A percentile compares a stretch with the other conserved stretches of the same genome.
Conservation (phyloP, 1,140 invertebrate species). For the Scylla paramamosain region DNA sequence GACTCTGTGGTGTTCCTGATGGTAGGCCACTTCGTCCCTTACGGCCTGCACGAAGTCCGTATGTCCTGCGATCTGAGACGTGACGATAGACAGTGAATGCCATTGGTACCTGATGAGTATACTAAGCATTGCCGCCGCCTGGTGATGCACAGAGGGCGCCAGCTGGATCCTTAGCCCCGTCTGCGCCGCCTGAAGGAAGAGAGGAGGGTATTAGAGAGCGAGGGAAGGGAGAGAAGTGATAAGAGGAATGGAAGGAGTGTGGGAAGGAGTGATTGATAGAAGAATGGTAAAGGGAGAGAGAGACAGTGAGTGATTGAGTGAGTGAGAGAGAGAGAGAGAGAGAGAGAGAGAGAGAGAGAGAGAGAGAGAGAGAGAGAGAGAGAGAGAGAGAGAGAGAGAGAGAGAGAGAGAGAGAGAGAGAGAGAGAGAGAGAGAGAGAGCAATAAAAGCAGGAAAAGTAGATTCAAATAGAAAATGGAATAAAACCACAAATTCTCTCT, state of each 20-base stretch:
- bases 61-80: conserved; percentile 92
- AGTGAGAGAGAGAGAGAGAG: neutral
- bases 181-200: conserved; percentile 67
- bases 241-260: neutral
- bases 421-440: neutral
- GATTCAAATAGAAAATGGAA: neutral
- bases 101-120: conserved; percentile 97
- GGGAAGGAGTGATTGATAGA: neutral
- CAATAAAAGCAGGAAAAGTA: too few relatives aligned
- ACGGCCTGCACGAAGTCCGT: conserved; percentile 97
- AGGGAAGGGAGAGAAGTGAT: neutral
- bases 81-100: conserved; percentile 96
- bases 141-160: conserved; percentile 95
- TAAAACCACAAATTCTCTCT: conserved; percentile 80
- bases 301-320: neutral
- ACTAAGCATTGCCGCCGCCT: conserved; percentile 93
- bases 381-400: neutral
- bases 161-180: conserved; percentile 87
- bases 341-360: neutral
- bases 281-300: neutral
- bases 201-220: neutral
- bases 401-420: neutral
- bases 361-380: too few relatives aligned
- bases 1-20: conserved; percentile 68
- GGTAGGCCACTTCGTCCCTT: conserved; percentile 83